Percentiles rank a stretch among this genome's conserved stretches.
Evolutionary conservation across 2,113 vertebrate genomes (phyloP).

Genomic region (Typhlomys cinereus): DNA sequence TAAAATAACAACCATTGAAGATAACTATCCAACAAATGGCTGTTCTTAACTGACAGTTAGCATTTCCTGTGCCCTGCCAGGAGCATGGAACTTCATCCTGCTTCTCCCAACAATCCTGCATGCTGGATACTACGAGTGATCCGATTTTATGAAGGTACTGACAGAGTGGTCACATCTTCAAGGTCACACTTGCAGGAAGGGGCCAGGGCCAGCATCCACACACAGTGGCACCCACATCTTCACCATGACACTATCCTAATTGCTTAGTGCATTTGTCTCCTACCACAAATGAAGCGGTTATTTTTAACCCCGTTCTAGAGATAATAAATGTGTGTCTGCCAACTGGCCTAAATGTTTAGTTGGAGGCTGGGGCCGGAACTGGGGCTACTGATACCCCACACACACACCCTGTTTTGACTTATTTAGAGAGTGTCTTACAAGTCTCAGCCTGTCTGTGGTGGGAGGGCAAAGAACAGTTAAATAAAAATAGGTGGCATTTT

Average conservation of each 20-base stretch:
- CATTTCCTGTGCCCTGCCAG: neutral
- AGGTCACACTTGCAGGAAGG: neutral
- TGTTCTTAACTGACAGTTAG: neutral
- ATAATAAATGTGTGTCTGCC: neutral
- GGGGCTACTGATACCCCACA: neutral
- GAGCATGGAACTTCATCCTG: neutral
- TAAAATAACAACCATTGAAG: neutral
- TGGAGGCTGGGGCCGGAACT: neutral
- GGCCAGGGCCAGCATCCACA: neutral
- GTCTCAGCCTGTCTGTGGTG: neutral
- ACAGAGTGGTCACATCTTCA: neutral
- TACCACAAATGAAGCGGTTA: neutral
- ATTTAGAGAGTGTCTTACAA: conserved; percentile 7
- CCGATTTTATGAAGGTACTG: neutral
- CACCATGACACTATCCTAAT: neutral
- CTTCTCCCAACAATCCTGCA: neutral
- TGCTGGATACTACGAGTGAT: neutral
- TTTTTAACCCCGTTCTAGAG: conserved; percentile 34
- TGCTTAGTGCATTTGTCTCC: conserved; percentile 20
- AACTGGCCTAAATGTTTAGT: neutral
- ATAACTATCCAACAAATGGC: neutral
- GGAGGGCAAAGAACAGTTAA: neutral
- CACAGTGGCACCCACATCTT: neutral
- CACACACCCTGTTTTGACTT: neutral
- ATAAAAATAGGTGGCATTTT: neutral